Evolutionary conservation across 2,113 vertebrate species (phyloP), one percentile per base, ranked within the genome.

Genomic region (Sphaerodactylus townsendi): DNA sequence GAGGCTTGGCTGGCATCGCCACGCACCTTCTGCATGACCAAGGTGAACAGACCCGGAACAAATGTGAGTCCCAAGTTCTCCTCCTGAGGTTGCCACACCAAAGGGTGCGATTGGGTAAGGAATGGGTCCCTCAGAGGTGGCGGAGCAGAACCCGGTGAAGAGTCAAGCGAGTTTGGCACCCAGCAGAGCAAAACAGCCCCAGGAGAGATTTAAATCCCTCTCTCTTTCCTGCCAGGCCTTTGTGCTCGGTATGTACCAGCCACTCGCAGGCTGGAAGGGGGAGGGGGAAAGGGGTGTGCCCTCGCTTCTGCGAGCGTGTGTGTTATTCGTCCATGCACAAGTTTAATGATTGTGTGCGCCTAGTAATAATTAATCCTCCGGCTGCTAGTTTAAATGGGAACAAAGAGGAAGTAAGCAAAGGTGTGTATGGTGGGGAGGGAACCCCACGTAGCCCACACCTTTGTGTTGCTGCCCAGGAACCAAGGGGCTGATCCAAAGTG

Each of bases 361-460:
- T 71, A 76, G 62, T 44, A 83, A 83, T 83, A 4, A 83, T 83
- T 77, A 74, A 80, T 10, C 33, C 56, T 53, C 2, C 70, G 71
- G 87, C 88, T 89, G 87, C 87, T 80, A 82, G 84, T 83, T 89
- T 87, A 80, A 85, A 83, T 82, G 77, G 85, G 10, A 82, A 56
- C 64, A 59, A 28, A 23, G 69, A 37, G 62, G 39, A 4, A 35
- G 15, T 37, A 2, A n/a, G 3, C 10, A 66, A 68, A 68, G 59
- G 76, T 77, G 76, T 78, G 59, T 46, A 1, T 15, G 68, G 66
- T 4, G 17, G 35, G 8, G 76, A 35, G 33, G 21, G 25, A 3
- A 33, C 5, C 17, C 4, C 41, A 17, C 25, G 28, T 46, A n/a
- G 30, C 41, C 71, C 14, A 30, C 71, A n/a, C 44, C 41, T 73